Conservation (phyloP, 2,113 vertebrate genomes). For the Eudyptes chrysolophus region DNA sequence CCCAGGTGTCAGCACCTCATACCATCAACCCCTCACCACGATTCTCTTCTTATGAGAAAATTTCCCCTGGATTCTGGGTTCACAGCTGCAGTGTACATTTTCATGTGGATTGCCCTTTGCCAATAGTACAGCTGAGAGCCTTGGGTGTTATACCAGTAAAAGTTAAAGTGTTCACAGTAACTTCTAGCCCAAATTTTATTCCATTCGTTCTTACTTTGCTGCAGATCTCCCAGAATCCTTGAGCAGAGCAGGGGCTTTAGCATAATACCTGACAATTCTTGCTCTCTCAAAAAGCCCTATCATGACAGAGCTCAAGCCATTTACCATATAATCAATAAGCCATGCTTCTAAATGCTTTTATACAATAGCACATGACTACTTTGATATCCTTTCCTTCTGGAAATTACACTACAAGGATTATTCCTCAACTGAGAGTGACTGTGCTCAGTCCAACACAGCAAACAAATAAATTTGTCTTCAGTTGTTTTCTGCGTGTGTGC, state of each 20-base stretch:
- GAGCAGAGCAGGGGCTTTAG: background rate
- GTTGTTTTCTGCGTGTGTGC: background rate
- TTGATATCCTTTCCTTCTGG: background rate
- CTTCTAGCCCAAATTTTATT: background rate
- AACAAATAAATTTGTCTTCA: background rate
- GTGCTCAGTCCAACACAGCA: background rate
- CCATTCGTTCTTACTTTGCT: background rate
- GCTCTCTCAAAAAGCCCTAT: background rate
- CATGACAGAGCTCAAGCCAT: background rate
- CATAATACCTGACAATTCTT: background rate
- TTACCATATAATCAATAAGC: background rate
- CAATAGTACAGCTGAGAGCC: background rate
- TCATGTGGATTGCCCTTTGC: background rate
- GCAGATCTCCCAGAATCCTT: background rate
- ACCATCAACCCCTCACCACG: fast-evolving
- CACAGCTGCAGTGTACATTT: background rate
- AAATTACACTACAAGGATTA: background rate
- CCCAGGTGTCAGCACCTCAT: background rate
- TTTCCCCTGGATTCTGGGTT: background rate
- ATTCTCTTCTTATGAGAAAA: background rate
- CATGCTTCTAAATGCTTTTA: background rate
- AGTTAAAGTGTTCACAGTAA: background rate
- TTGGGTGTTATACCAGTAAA: background rate
- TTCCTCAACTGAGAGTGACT: background rate
- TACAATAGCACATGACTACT: background rate